A percentile compares a stretch with the other conserved stretches of the same genome.
Conservation (phyloP, 2,113 vertebrate species). For the Salvelinus sp. region DNA sequence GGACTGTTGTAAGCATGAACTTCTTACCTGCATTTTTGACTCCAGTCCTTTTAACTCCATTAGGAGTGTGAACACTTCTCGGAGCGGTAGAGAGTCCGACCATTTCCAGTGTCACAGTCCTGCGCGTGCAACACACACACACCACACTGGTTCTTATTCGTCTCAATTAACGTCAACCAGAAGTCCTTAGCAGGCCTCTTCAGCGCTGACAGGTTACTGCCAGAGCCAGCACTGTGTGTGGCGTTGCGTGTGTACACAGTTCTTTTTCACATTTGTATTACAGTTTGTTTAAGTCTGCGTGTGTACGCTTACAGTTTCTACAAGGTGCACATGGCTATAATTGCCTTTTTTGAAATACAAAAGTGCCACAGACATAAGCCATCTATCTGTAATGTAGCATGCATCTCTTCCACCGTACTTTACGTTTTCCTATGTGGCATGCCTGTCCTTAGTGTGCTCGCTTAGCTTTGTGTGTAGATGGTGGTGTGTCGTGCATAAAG, state of each 20-base stretch:
- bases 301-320: neutral
- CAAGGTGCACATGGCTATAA: neutral
- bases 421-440: constrained; percentile 16
- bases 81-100: too few relatives aligned
- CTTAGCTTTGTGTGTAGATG: neutral
- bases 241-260: constrained; percentile 1
- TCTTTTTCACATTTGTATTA: neutral
- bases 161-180: constrained; percentile 7
- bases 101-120: too few relatives aligned
- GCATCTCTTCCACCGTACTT: constrained; percentile 22
- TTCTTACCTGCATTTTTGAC: too few relatives aligned
- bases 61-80: too few relatives aligned
- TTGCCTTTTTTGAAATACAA: neutral
- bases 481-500: constrained; percentile 7
- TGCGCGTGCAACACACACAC: too few relatives aligned
- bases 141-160: constrained; percentile 29
- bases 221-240: neutral
- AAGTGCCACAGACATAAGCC: neutral
- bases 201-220: constrained; percentile 13
- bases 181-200: constrained; percentile 2
- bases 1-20: too few relatives aligned
- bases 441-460: neutral
- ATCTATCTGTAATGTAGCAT: neutral
- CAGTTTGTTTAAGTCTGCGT: constrained; percentile 1
- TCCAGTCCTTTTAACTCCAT: too few relatives aligned